Evolutionary conservation across 2,888 invertebrate species (phyloP).

Genomic region (Atrina japonica): DNA sequence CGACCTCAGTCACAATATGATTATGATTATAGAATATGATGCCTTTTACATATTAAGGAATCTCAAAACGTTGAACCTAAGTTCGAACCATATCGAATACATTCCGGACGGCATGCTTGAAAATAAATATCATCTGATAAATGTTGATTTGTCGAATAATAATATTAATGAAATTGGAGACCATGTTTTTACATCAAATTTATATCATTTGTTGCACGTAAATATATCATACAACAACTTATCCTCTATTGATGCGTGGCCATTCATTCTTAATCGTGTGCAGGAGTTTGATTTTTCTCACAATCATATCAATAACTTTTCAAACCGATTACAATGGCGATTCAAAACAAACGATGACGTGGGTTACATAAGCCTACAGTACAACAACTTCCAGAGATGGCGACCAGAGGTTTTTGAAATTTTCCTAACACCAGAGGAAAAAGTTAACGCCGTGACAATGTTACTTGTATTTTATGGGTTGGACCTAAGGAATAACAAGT

Average conservation of each 20-base stretch:
- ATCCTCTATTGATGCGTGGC: constrained; percentile 36
- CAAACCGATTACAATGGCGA: constrained; percentile 34
- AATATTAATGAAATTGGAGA: constrained; percentile 6
- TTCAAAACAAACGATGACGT: constrained; percentile 31
- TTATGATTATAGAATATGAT: not conserved
- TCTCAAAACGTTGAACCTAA: constrained; percentile 6
- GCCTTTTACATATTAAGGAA: not conserved
- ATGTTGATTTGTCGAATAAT: constrained; percentile 26
- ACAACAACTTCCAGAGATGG: constrained; percentile 34
- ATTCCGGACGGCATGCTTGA: constrained; percentile 1
- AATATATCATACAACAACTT: constrained; percentile 32
- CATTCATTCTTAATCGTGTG: constrained; percentile 25
- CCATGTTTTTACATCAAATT: constrained; percentile 4
- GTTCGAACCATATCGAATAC: constrained; percentile 6
- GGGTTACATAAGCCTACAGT: constrained; percentile 17
- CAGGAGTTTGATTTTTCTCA: constrained; percentile 31
- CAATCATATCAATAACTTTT: constrained; percentile 35
- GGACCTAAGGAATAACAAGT: constrained; percentile 48
- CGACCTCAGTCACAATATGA: constrained; percentile 14
- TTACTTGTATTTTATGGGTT: constrained; percentile 34
- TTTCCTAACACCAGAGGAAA: constrained; percentile 5
- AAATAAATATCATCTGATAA: not conserved
- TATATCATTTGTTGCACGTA: constrained; percentile 1
- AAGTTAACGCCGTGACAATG: constrained; percentile 32
- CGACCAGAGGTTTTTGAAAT: constrained; percentile 15